phyloP scores from a whole-genome alignment of 2,797 vertebrate species.

The Hoplostethus mediterraneus region DNA sequence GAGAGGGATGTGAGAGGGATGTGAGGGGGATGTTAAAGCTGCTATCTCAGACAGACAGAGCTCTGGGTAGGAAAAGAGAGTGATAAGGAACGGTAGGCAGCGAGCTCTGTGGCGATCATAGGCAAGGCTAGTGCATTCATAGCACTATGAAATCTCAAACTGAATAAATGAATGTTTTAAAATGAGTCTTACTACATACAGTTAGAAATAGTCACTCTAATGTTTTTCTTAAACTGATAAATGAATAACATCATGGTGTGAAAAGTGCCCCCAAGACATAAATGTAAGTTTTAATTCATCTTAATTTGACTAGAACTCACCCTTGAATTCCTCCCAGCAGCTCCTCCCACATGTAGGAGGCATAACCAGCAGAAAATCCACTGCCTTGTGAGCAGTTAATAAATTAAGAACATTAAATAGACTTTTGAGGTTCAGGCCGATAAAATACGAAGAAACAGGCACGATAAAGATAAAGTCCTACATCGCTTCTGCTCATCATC shows the following conservation, averaged over 20 bases:
- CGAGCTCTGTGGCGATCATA: constrained; percentile 2
- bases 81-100: constrained; percentile 3
- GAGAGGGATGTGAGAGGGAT: constrained; percentile 38
- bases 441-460: constrained; percentile 32
- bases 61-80: constrained; percentile 1
- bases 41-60: constrained; percentile 39
- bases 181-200: too few relatives aligned
- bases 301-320: constrained; percentile 43
- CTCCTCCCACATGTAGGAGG: constrained; percentile 59
- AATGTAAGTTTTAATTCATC: constrained; percentile 39
- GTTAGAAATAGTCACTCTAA: too few relatives aligned
- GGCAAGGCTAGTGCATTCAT: constrained; percentile 17
- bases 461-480: constrained; percentile 23
- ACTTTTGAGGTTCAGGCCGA: constrained; percentile 14
- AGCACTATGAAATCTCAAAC: neutral
- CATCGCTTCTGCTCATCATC: constrained; percentile 3
- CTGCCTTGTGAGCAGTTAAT: constrained; percentile 51
- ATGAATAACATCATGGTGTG: constrained; percentile 15
- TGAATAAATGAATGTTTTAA: neutral
- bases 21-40: constrained; percentile 43
- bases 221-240: neutral
- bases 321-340: constrained; percentile 52
- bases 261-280: constrained; percentile 30
- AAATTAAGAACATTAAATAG: constrained; percentile 34
- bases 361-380: constrained; percentile 51